Evolutionary conservation across 1,140 invertebrate species (phyloP), one percentile per base, ranked within the genome.

Genomic region (Aculops lycopersici): DNA sequence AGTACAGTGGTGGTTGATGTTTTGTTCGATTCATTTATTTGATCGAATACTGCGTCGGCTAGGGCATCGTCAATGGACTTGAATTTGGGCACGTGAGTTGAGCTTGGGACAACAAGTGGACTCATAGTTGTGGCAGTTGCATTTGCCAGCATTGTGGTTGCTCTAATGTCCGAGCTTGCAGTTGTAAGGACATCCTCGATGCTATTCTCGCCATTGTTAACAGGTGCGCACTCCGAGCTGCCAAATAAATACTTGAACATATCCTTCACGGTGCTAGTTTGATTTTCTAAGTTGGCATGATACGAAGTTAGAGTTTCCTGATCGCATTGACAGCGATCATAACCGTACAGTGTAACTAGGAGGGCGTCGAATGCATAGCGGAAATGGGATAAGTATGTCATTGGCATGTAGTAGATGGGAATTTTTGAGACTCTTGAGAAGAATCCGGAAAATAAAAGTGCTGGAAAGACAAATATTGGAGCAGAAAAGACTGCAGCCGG

Each of bases 341-440:
- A 72, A n/a, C 80, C 79, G 55, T 88, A 88, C 17, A 88, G 73
- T 4, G 76, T 70, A 20, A 84, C 67, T 64, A 88, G 71, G 4
- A 74, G 68, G 3, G 78, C 75, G 59, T 88, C 80, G 58, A 86
- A 90, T 14, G 75, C 72, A 53, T 86, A 86, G 43, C 79, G 66
- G 15, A 81, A 70, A 55, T 86, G 88, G 35, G 76, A 81, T 4
- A 77, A 58, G 58, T 84, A 88, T 3, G 80, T 45, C 4, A 45
- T 13, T 12, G 43, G 43, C 8, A 31, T n/a, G n/a, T 31, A 58
- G 50, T 86, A 86, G 16, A 64, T 59, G 4, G 81, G 81, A 50
- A 90, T 79, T n/a, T 77, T 77, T 48, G 79, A 70, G 53, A 88
- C 74, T 51, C 77, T 81, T 17, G 86, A 75, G 59, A 92, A 88